A percentile compares a stretch with the other conserved stretches of the same genome.
These are phyloP conservation scores for Drosophila pseudoobscura DNA, from an alignment of 1,140 invertebrate genomes.

Conservation along the genomic window DNA sequence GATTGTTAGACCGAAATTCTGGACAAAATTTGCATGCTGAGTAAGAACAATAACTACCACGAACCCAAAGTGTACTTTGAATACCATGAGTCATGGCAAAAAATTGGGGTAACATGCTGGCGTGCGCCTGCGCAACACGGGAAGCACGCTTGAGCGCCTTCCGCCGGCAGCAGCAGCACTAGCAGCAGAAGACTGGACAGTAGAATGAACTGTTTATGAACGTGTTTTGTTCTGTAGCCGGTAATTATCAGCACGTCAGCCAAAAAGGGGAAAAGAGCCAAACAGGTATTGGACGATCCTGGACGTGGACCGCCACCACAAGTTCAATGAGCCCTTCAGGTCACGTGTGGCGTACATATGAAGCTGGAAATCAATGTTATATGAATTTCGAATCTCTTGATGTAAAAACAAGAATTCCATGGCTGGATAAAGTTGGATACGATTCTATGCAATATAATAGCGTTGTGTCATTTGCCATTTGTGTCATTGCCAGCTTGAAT, in stretches of 20 bases:
- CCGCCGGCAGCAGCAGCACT: slow-evolving; percentile 8
- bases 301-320: not conserved
- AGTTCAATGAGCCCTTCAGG: slow-evolving; percentile 10
- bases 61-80: slow-evolving; percentile 32
- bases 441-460: too few relatives aligned
- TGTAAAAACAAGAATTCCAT: not conserved
- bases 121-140: slow-evolving; percentile 53
- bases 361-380: not conserved
- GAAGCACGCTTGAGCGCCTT: slow-evolving; percentile 71
- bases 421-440: too few relatives aligned
- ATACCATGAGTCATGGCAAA: slow-evolving; percentile 58
- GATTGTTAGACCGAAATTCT: slow-evolving; percentile 19
- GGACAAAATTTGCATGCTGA: slow-evolving; percentile 43
- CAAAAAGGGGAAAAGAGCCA: slow-evolving; percentile 28
- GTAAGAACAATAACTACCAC: slow-evolving; percentile 33
- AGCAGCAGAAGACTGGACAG: slow-evolving; percentile 10
- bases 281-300: not conserved
- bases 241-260: slow-evolving; percentile 70
- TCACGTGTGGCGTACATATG: not conserved
- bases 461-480: too few relatives aligned
- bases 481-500: too few relatives aligned
- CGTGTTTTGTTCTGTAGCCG: slow-evolving; percentile 53
- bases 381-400: not conserved
- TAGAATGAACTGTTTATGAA: slow-evolving; percentile 60
- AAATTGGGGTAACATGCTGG: slow-evolving; percentile 49